Base-by-base conservation (phyloP, 1,140 invertebrate species). In the Venturia canescens region DNA sequence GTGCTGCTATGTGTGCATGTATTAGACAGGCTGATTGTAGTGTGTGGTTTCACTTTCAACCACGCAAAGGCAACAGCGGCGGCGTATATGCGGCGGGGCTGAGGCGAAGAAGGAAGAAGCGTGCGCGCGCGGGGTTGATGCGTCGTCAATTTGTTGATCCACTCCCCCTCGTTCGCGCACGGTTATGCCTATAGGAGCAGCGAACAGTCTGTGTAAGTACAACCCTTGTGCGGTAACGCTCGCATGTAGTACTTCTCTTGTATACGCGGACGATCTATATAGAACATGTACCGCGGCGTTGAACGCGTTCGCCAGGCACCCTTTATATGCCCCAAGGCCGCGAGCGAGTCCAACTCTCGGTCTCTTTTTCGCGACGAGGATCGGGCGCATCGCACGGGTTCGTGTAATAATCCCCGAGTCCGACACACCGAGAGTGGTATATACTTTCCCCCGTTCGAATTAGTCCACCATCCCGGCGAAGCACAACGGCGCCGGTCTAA, bases 21-120 rank as follows among this genome's bases (percentile, higher is more conserved):
- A 71, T 38, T 21, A 44, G 69, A 84, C 11, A 3, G 11, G 38
- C 38, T 87, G 86, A 89, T 89, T 88, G 86, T 84, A 84, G 60
- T 63, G 74, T 79, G 80, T 80, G 84, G 84, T 89, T 88, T 87
- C 84, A 87, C 86, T 87, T 87, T 88, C 88, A 82, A 88, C 83
- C 87, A 80, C 69, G 60, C 60, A 26, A 63, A 63, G 60, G 60
- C 50, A 53, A 1, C 23, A 27, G n/a, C 23, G 57, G 6, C 23
- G 15, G n/a, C 23, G 57, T 29, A 88, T 84, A 86, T 84, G 88
- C 85, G n/a, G n/a, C n/a, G 85, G 86, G 85, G 82, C 84, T 83
- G 74, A 84, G 84, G 86, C 84, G 60, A 86, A 44, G 11, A 44
- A 87, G 83, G 84, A 84, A 86, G 84, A 88, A 87, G 86, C 29